A percentile compares a stretch with the other conserved stretches of the same genome.
Evolutionary conservation across 1,140 invertebrate genomes (phyloP).

Genomic region (silkworm (Bombyx mori)): ASM3026992v2 NC_085127.1:715001-715500

Average conservation of each 20-base stretch:
- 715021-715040: conserved; percentile 29
- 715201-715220: conserved; percentile 7
- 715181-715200: not conserved
- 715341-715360: not conserved
- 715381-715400: too few relatives aligned
- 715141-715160: conserved; percentile 18
- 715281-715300: not conserved
- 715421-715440: too few relatives aligned
- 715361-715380: too few relatives aligned
- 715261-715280: not conserved
- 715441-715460: too few relatives aligned
- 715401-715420: too few relatives aligned
- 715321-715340: not conserved
- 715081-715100: conserved; percentile 18
- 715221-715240: conserved; percentile 1
- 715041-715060: conserved; percentile 25
- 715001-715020: conserved; percentile 24
- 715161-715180: conserved; percentile 17
- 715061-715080: conserved; percentile 17
- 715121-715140: conserved; percentile 28
- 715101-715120: conserved; percentile 12
- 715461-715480: too few relatives aligned
- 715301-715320: not conserved
- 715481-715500: too few relatives aligned
- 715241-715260: not conserved